These are phyloP conservation scores for Vollenhovia emeryi DNA, from an alignment of 1,140 invertebrate species.

Conservation along the genomic window DNA sequence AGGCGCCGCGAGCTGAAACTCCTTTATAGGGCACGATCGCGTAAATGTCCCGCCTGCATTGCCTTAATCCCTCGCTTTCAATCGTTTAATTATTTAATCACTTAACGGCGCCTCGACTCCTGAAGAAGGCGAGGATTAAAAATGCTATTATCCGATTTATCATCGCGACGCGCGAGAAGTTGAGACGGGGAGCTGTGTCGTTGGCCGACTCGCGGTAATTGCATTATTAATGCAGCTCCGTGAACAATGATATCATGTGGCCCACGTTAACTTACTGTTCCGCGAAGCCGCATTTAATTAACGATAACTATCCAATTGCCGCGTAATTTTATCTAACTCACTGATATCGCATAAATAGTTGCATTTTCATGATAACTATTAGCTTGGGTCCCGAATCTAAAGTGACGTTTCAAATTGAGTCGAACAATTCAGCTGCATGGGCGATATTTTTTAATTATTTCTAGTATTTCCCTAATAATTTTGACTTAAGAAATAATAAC, in stretches of 20 bases:
- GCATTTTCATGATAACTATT: background rate
- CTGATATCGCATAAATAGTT: constrained; percentile 8
- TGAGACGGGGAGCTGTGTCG: background rate
- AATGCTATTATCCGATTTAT: constrained; percentile 13
- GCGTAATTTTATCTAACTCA: constrained; percentile 29
- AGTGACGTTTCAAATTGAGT: background rate
- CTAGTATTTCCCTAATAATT: background rate
- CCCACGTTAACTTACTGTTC: constrained; percentile 31
- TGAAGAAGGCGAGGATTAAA: constrained; percentile 1
- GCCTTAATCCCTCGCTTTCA: background rate
- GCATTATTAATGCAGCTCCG: constrained; percentile 34
- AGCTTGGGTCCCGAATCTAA: background rate
- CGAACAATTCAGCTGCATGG: background rate
- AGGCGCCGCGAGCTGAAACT: constrained; percentile 3
- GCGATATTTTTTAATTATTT: background rate
- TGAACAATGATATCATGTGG: constrained; percentile 17
- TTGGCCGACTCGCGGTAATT: constrained; percentile 18
- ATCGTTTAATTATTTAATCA: constrained; percentile 29
- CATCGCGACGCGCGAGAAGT: background rate
- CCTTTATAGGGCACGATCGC: background rate
- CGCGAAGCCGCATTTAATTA: constrained; percentile 30
- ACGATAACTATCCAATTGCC: constrained; percentile 2
- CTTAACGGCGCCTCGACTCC: background rate
- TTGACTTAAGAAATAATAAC: background rate
- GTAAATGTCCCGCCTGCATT: background rate